A percentile compares a stretch with the other conserved stretches of the same genome.
Conservation (phyloP, 2,888 invertebrate species). For the Thecophora atra region DNA sequence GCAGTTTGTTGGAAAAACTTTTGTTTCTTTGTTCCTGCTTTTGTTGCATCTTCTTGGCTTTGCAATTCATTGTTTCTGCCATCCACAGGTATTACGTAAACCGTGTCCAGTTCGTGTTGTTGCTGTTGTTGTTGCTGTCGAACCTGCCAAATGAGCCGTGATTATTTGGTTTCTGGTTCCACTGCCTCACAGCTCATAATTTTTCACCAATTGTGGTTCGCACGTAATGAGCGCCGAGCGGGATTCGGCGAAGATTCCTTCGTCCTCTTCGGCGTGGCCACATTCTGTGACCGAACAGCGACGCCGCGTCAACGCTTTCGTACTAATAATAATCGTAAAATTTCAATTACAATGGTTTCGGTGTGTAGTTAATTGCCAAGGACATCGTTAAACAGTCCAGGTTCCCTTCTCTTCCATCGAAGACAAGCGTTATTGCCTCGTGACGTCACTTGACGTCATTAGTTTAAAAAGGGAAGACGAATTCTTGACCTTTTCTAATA, state of each 20-base stretch:
- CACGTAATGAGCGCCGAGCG: slow-evolving; percentile 46
- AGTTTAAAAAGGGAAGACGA: too few species aligned
- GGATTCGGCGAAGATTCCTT: too few species aligned
- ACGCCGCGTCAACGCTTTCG: not conserved
- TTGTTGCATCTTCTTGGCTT: not conserved
- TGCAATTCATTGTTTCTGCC: not conserved
- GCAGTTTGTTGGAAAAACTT: not conserved
- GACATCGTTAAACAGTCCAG: too few species aligned
- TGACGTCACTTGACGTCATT: too few species aligned
- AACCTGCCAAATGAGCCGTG: not conserved
- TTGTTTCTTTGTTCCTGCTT: not conserved
- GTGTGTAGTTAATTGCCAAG: not conserved
- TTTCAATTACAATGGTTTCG: too few species aligned
- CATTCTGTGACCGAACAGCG: too few species aligned
- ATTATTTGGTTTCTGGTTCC: too few species aligned
- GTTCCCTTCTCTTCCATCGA: too few species aligned
- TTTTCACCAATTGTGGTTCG: slow-evolving; percentile 51
- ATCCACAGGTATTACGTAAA: not conserved
- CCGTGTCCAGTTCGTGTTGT: not conserved
- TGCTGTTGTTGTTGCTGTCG: not conserved
- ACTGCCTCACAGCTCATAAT: not conserved
- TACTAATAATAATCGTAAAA: not conserved
- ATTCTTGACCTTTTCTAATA: too few species aligned
- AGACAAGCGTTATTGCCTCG: too few species aligned
- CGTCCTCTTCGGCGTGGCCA: too few species aligned